Evolutionary conservation across 2,797 vertebrate genomes (phyloP), one percentile per base, ranked within the genome.

Genomic region (Spizella passerina): DNA sequence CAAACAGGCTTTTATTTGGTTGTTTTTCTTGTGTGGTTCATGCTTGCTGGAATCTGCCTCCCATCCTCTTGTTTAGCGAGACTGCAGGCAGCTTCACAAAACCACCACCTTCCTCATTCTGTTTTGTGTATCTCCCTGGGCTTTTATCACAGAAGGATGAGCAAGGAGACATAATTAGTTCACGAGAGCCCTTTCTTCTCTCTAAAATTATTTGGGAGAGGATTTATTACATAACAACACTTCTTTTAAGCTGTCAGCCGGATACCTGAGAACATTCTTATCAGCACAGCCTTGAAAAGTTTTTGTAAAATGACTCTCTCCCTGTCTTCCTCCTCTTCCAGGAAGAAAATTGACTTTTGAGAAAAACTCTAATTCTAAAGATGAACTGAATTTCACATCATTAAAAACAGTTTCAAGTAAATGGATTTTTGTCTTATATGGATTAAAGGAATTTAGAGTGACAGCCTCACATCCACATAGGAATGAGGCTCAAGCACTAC

Each of bases 161-260:
- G 29, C 21, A 70, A 80, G 23, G 39, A 94, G 18, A 85, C 92
- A 29, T 24, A 0, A 82, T 66, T 56, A 71, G 30, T 49, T 85
- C 12, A 59, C 39, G 20, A 78, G 68, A 84, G 24, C 9, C 7
- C 16, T 44, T 86, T 92, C 32, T 81, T 78, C 47, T 81, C 43
- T 43, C n/a, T 57, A 34, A 64, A 16, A 36, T 60, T 90, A 90
- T 80, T 49, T 80, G 50, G 82, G 78, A 77, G 93, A 80, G 78
- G 68, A 57, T 86, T 63, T 94, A 20, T 69, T 65, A 85, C 41
- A 22, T 60, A 92, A 80, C 16, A 76, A 43, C 6, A 43, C 18
- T 53, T 77, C n/a, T 87, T 89, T 90, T 21, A 78, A 64, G 10
- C 10, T 44, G 47, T 34, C 66, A 88, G 82, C 13, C 0, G 0